Conservation (phyloP, 2,113 vertebrate species). For the Ciconia stormi region DNA sequence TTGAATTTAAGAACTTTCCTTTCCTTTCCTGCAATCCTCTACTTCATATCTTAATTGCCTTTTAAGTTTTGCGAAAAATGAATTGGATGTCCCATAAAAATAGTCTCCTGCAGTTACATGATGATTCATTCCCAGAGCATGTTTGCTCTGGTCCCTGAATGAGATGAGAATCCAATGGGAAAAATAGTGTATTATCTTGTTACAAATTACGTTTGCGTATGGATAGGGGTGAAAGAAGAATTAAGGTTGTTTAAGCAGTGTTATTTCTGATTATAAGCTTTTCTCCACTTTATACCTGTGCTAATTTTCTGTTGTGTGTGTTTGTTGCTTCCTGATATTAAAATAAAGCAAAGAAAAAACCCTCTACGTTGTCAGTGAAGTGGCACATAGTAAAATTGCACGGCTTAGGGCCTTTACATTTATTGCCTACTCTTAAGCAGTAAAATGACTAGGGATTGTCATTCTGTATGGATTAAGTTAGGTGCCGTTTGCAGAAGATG, state of each 20-base stretch:
- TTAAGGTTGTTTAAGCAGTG: background rate
- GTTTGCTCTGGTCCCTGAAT: background rate
- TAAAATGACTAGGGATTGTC: background rate
- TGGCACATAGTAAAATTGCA: background rate
- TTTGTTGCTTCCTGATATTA: background rate
- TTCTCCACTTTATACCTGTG: background rate
- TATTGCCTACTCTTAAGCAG: background rate
- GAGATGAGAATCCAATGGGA: background rate
- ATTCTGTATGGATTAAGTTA: background rate
- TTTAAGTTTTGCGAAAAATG: background rate
- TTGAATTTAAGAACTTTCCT: background rate
- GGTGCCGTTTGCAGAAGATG: background rate
- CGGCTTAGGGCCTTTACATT: background rate
- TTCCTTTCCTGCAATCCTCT: background rate
- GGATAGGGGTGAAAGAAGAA: background rate
- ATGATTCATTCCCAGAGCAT: background rate
- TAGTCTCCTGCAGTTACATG: background rate
- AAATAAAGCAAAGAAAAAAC: background rate
- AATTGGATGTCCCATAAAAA: background rate
- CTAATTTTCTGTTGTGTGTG: background rate
- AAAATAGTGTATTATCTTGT: background rate
- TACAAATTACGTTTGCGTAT: background rate
- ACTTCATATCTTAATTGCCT: background rate
- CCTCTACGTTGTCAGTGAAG: background rate
- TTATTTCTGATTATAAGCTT: background rate